These are phyloP conservation scores for Sylvilagus floridanus DNA, from an alignment of 2,797 vertebrate species.

Conservation along the genomic window DNA sequence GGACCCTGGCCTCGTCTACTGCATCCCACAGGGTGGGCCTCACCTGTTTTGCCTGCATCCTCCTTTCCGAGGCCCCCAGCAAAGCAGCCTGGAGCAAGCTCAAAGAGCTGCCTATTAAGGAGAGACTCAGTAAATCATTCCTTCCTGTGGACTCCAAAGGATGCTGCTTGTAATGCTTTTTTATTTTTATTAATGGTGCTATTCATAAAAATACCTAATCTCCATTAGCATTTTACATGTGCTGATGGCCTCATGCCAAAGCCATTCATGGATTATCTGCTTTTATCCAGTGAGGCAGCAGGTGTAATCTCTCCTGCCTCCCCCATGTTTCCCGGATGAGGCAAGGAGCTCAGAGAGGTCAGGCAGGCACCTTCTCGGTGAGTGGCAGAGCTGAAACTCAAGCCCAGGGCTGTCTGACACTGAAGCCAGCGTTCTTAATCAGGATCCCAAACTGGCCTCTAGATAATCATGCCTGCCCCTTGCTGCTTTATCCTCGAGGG, in stretches of 20 bases:
- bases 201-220: conserved; percentile 26
- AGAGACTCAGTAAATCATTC: not conserved
- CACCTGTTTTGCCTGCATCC: conserved; percentile 83
- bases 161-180: not conserved
- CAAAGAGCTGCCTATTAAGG: conserved; percentile 44
- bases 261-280: not conserved
- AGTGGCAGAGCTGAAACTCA: conserved; percentile 25
- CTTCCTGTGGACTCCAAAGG: conserved; percentile 34
- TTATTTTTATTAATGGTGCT: not conserved
- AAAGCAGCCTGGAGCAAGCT: conserved; percentile 84
- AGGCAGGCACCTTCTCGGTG: not conserved
- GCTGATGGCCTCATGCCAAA: not conserved
- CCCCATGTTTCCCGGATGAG: conserved; percentile 21
- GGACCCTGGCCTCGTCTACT: conserved; percentile 68
- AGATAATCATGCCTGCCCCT: not conserved
- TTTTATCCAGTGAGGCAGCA: not conserved
- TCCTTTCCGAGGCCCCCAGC: conserved; percentile 86
- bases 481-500: not conserved
- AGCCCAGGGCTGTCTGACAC: not conserved
- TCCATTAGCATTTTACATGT: not conserved
- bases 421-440: not conserved
- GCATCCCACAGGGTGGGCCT: conserved; percentile 87
- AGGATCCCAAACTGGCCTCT: not conserved
- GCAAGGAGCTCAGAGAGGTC: not conserved
- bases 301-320: not conserved